Evolutionary conservation across 2,113 vertebrate species (phyloP), one percentile per base, ranked within the genome.

Genomic region (Salminus brasiliensis): DNA sequence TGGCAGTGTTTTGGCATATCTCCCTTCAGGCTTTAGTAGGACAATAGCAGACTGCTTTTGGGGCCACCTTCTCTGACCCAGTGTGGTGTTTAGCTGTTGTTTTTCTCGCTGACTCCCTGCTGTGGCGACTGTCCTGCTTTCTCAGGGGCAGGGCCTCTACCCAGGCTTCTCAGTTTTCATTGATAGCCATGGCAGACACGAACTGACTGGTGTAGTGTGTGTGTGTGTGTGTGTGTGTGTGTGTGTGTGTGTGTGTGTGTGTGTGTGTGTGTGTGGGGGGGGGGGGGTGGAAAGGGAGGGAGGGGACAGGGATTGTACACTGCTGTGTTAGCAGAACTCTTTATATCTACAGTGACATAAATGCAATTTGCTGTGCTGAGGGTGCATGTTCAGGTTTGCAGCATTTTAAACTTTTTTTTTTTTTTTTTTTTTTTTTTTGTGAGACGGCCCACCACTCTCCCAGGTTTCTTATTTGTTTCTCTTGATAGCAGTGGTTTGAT

Each of bases 101-200:
- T 27, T 69, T 41, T 34, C 34, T 66, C n/a, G 11, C 39, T 69
- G 30, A 41, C 23, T 55, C 52, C 52, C 52, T 55, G 52, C 52
- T 72, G 70, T 36, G 32, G 49, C 8, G 32, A 57, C 30, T 39
- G 52, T 15, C 52, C 52, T 57, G 32, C 29, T 32, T 53, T 72
- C 34, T 39, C 62, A 39, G 62, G 21, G 34, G 32, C 36, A 72
- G 30, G 16, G 53, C 49, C 41, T 32, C 15, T 34, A 55, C 52
- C 30, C 30, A 39, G 70, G 21, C 29, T 72, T 72, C 70, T 72
- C 70, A 57, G 52, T 36, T 72, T 72, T 57, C 70, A 72, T 25
- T 57, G 52, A 72, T 57, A 52, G 52, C 70, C 7, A 32, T 57
- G 30, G 49, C 49, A 57, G 52, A 57, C 53, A 57, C 57, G 53